Base-by-base conservation (phyloP, 2,113 vertebrate species). In the Sisor rabdophorus region DNA sequence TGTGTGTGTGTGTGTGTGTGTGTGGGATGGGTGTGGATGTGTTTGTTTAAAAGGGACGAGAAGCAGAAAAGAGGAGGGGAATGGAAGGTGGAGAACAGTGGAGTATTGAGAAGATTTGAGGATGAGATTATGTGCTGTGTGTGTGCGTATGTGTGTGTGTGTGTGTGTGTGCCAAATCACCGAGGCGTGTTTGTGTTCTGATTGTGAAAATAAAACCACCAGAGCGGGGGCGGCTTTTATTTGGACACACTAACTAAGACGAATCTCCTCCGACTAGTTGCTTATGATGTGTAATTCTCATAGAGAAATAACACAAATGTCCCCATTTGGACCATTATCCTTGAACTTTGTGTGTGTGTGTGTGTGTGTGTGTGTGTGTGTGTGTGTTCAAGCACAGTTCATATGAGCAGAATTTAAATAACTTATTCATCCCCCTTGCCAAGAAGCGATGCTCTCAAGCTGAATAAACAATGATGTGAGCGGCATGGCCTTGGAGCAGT, bases 121-220 rank as follows among this genome's bases (percentile, higher is more conserved):
- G 71, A 53, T 47, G 67, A 32, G 19, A 30, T 63, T 63, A 68
- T 7, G 61, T 50, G 30, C n/a, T 24, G 73, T 50, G 32, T 48
- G 40, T 55, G 30, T 65, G 70, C 58, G 52, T 75, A 74, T 60
- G 73, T 36, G 75, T 53, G 71, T 56, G 67, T 48, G 28, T 65
- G 47, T 53, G 40, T 40, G 59, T 55, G 61, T 80, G 26, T 36
- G 85, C 87, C 90, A 91, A 89, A 90, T 86, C 81, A 89, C 89
- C 90, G 90, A 92, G 90, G 89, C 85, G 85, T 91, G 89, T 90
- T 91, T 91, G 89, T 90, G 72, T 89, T 91, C 87, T 88, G 88
- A 91, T 89, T 88, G 87, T 83, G 47, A 85, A 61, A 77, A 36
- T 3, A 44, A 44, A 44, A 44, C 5, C 1, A 84, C 87, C 87